A percentile compares a stretch with the other conserved stretches of the same genome.
These are phyloP conservation scores for Diadumene lineata DNA, from an alignment of 92 coral and sea anemone genomes.

Conservation along the genomic window DNA sequence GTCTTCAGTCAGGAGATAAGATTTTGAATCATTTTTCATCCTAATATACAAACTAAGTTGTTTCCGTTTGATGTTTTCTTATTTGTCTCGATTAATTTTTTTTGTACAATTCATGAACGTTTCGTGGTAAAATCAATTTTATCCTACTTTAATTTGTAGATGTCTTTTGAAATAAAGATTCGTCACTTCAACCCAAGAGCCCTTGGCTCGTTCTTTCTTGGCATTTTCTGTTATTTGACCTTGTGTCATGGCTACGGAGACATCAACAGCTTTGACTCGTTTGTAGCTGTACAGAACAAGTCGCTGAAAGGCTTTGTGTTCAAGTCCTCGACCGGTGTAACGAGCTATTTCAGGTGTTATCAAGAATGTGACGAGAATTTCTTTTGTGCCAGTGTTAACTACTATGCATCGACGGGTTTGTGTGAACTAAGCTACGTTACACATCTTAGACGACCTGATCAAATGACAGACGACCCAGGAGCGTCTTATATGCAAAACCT, in stretches of 20 bases:
- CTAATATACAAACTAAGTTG: too few relatives aligned
- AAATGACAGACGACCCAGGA: neutral
- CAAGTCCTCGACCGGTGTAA: neutral
- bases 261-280: neutral
- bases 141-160: neutral
- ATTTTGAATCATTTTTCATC: too few relatives aligned
- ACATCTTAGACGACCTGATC: neutral
- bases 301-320: slow-evolving; percentile 4
- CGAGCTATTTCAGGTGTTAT: neutral
- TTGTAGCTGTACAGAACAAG: neutral
- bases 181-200: neutral
- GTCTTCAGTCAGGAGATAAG: too few relatives aligned
- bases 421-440: neutral
- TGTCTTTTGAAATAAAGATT: neutral
- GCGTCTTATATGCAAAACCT: neutral
- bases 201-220: neutral
- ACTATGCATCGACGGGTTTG: neutral
- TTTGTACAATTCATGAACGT: neutral
- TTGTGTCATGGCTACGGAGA: neutral
- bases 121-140: neutral
- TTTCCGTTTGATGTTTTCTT: neutral
- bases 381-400: neutral
- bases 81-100: neutral
- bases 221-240: neutral
- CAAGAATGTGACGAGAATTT: neutral